These are phyloP conservation scores for Burhinus oedicnemus DNA, from an alignment of 2,113 vertebrate genomes.

Conservation along the genomic window DNA sequence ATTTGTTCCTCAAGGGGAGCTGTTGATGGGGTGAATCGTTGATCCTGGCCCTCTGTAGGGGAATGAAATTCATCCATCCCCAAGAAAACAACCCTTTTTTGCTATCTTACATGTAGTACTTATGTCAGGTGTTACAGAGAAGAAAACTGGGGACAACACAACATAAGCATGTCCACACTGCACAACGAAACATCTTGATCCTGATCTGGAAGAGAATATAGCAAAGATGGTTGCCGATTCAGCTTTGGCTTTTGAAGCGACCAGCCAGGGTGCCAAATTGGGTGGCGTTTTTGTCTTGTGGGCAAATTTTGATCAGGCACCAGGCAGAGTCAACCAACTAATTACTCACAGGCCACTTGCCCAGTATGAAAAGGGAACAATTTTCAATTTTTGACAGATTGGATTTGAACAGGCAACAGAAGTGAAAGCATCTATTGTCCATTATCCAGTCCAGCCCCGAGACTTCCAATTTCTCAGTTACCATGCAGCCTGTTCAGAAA, in stretches of 20 bases:
- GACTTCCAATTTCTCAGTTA: constrained; percentile 28
- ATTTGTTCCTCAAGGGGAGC: neutral
- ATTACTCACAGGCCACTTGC: constrained; percentile 32
- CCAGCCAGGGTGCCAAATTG: neutral
- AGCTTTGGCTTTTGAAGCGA: neutral
- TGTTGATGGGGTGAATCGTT: neutral
- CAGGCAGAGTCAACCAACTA: constrained; percentile 19
- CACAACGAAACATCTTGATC: neutral
- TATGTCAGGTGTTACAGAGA: neutral
- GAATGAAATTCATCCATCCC: neutral
- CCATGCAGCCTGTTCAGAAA: constrained; percentile 2
- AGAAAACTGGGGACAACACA: neutral
- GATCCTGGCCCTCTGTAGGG: neutral
- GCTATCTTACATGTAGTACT: neutral
- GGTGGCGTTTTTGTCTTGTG: neutral
- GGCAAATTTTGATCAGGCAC: constrained; percentile 20
- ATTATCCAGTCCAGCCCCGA: neutral
- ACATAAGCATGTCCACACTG: neutral
- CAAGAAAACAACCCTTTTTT: neutral
- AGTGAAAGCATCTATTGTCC: constrained; percentile 53
- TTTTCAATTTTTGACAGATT: constrained; percentile 21
- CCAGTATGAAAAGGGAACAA: constrained; percentile 29
- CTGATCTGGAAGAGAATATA: neutral
- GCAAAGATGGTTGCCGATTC: neutral
- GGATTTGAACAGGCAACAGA: constrained; percentile 23